These are phyloP conservation scores for Temnothorax ravouxi DNA, from an alignment of 2,888 invertebrate species.

Conservation along the genomic window DNA sequence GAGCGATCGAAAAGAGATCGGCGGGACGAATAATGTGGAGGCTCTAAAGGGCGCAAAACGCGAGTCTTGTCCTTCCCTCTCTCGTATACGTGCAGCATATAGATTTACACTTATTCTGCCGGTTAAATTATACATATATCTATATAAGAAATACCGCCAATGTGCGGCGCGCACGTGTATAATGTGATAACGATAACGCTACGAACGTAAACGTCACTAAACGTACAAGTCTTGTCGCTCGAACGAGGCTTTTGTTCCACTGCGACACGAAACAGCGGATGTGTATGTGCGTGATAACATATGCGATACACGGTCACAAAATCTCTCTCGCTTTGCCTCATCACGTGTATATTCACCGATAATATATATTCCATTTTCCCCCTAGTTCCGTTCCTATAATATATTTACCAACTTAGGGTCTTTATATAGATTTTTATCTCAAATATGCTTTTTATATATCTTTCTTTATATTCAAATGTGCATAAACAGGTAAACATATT, in stretches of 20 bases:
- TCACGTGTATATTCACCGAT: neutral
- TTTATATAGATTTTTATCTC: conserved; percentile 31
- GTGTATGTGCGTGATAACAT: conserved; percentile 23
- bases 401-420: conserved; percentile 31
- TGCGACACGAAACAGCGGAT: neutral
- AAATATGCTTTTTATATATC: conserved; percentile 30
- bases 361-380: neutral
- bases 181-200: neutral
- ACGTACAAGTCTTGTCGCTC: neutral
- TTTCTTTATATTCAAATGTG: conserved; percentile 40
- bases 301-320: neutral
- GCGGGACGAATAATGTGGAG: neutral
- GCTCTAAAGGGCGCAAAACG: neutral
- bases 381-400: conserved; percentile 7
- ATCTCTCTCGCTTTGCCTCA: neutral
- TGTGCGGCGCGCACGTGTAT: neutral
- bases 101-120: neutral
- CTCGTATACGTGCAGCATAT: neutral
- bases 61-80: neutral
- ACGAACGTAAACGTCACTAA: neutral
- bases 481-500: conserved; percentile 36
- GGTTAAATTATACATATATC: conserved; percentile 28
- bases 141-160: conserved; percentile 7
- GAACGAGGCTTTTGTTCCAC: conserved; percentile 7
- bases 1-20: neutral